These are phyloP conservation scores for Hydrochoerus hydrochaeris DNA, from an alignment of 2,113 vertebrate genomes.

Conservation along the genomic window DNA sequence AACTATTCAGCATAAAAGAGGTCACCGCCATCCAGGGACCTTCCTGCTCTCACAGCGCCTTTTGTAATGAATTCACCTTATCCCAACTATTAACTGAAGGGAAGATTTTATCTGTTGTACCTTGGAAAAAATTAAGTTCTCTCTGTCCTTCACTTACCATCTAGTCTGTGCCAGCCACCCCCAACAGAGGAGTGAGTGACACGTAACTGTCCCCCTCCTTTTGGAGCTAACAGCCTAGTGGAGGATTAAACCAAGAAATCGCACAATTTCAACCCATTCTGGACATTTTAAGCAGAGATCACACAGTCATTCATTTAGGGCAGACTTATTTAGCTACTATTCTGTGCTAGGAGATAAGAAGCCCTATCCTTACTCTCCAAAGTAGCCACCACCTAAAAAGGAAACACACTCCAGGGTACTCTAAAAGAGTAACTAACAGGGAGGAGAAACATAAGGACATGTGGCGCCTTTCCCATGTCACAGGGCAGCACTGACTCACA, in stretches of 20 bases:
- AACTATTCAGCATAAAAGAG: conserved; percentile 9
- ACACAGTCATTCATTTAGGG: background rate
- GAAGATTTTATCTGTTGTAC: background rate
- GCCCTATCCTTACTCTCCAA: background rate
- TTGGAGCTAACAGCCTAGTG: background rate
- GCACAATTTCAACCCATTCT: background rate
- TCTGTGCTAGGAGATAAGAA: background rate
- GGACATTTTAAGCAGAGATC: background rate
- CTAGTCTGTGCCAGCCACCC: background rate
- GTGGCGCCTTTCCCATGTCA: background rate
- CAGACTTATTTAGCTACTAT: background rate
- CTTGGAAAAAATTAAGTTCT: background rate
- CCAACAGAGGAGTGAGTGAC: background rate
- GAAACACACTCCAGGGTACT: background rate
- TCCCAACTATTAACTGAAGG: background rate
- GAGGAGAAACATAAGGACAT: background rate
- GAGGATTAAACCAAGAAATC: background rate
- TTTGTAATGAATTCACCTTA: background rate
- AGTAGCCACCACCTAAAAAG: background rate
- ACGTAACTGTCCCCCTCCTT: background rate
- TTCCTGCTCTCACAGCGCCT: background rate
- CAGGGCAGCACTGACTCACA: background rate
- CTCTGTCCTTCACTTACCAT: background rate
- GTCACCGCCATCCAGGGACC: background rate
- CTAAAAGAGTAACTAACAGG: background rate